Evolutionary conservation across 2,113 vertebrate species (phyloP).

Genomic region (Ariopsis seemanni): DNA sequence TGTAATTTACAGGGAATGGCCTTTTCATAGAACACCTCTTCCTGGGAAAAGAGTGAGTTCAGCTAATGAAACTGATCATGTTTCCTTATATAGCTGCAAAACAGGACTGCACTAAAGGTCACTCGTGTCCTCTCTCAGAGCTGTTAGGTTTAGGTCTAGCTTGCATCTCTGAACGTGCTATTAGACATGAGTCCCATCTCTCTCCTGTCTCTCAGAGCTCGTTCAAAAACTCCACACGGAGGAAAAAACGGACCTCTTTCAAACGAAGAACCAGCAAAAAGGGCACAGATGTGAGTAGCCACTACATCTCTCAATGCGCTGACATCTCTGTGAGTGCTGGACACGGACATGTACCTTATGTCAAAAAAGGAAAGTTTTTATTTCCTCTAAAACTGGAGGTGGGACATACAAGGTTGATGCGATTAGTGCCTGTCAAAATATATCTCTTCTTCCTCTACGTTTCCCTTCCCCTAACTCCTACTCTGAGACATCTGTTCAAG

Average conservation of each 20-base stretch:
- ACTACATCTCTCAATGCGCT: constrained; percentile 17
- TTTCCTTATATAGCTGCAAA: constrained; percentile 33
- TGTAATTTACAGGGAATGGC: not conserved
- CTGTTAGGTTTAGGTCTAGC: constrained; percentile 9
- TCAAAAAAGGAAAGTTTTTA: not conserved
- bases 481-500: constrained; percentile 33
- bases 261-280: constrained; percentile 96
- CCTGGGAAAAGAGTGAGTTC: constrained; percentile 18
- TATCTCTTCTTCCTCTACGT: not conserved
- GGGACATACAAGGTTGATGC: not conserved
- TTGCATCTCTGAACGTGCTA: not conserved
- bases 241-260: constrained; percentile 97
- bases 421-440: constrained; percentile 26
- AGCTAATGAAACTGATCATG: constrained; percentile 30
- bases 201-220: constrained; percentile 70
- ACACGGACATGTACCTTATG: not conserved
- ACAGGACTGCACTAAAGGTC: constrained; percentile 13
- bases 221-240: constrained; percentile 88
- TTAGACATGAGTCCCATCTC: constrained; percentile 45
- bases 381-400: constrained; percentile 8
- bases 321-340: not conserved
- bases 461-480: constrained; percentile 55
- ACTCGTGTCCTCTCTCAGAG: constrained; percentile 12
- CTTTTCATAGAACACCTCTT: constrained; percentile 11
- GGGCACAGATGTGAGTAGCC: constrained; percentile 85